Conservation (phyloP, 2,797 vertebrate species). For the Aldrovandia affinis region DNA sequence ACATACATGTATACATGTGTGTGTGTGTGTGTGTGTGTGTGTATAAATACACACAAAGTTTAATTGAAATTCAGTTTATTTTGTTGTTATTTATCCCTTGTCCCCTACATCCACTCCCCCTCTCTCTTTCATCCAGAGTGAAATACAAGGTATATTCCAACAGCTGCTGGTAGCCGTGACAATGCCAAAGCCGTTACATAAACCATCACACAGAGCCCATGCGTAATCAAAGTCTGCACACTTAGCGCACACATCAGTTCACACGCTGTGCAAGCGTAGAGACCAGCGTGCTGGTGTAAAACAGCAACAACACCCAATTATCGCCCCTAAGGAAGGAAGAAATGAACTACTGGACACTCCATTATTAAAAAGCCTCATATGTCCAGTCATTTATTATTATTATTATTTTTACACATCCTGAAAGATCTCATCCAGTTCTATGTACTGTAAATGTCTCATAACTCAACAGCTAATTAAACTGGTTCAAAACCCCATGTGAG, state of each 20-base stretch:
- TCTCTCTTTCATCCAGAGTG: too few relatives aligned
- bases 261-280: background rate
- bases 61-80: too few relatives aligned
- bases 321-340: too few relatives aligned
- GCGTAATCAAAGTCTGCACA: constrained; percentile 21
- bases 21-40: background rate
- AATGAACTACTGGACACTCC: too few relatives aligned
- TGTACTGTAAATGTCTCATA: too few relatives aligned
- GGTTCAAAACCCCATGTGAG: too few relatives aligned
- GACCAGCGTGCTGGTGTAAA: background rate
- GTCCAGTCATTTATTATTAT: too few relatives aligned
- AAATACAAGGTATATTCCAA: background rate
- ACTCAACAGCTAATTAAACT: too few relatives aligned
- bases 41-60: background rate
- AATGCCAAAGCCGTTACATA: constrained; percentile 8
- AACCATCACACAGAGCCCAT: constrained; percentile 9
- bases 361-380: too few relatives aligned
- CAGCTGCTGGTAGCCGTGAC: background rate
- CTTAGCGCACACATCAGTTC: background rate
- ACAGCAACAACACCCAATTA: too few relatives aligned
- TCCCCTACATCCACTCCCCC: background rate
- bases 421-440: too few relatives aligned
- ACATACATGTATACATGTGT: background rate
- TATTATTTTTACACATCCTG: too few relatives aligned
- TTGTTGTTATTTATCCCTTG: background rate